Conservation (phyloP, 2,113 vertebrate species). For the Excalfactoria chinensis region DNA sequence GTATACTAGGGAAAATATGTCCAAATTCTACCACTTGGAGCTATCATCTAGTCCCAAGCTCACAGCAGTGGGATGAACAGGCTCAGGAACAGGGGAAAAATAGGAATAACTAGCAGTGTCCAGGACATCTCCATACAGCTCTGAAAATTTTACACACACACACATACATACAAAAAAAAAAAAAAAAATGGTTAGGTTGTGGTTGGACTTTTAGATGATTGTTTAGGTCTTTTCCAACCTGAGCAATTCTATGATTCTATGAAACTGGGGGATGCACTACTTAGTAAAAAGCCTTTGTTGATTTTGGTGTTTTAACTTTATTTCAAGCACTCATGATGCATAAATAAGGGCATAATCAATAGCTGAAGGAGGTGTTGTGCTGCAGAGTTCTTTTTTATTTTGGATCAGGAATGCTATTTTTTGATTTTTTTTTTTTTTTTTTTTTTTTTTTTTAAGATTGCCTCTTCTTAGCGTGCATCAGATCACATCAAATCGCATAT, state of each 20-base stretch:
- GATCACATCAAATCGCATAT: not conserved
- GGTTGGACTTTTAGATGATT: too few relatives aligned
- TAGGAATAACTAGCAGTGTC: not conserved
- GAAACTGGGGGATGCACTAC: not conserved
- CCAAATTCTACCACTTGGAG: not conserved
- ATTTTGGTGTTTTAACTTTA: not conserved
- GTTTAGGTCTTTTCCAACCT: too few relatives aligned
- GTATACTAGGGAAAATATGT: not conserved
- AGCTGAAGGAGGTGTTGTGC: not conserved
- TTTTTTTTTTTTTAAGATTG: not conserved
- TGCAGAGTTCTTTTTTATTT: not conserved
- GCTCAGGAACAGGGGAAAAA: not conserved
- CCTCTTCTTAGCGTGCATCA: not conserved
- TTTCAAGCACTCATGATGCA: not conserved
- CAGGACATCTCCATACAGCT: not conserved
- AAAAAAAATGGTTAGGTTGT: too few relatives aligned
- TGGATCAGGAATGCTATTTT: not conserved
- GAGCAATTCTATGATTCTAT: too few relatives aligned
- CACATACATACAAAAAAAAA: too few relatives aligned
- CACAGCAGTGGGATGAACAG: not conserved
- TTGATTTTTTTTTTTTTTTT: too few relatives aligned
- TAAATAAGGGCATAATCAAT: not conserved
- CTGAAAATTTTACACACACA: not conserved
- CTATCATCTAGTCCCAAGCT: not conserved
- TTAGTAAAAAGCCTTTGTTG: not conserved